Base-by-base conservation (phyloP, 1,140 invertebrate genomes). In the Diabrotica undecimpunctata region DNA sequence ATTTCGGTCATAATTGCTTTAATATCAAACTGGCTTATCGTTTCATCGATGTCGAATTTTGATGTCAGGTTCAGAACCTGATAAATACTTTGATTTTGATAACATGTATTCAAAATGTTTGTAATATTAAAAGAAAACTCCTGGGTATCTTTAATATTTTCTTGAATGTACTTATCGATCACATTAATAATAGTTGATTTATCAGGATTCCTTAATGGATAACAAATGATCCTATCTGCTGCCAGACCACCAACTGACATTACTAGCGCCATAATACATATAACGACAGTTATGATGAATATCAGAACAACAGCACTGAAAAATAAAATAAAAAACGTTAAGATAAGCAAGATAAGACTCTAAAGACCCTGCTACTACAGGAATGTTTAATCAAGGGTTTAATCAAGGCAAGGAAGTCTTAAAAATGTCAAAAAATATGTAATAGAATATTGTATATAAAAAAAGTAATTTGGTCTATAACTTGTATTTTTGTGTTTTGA, bases 241-340 rank as follows among this genome's bases (percentile, higher is more conserved):
- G 88, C 75, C 5, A 92, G 80, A 7, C 93, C 93, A 8, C 85
- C 74, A 5, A 90, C 70, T 81, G 95, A 93, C 72, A 90, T 86
- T 1, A 82, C 80, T 0, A 92, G 72, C 5, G 88, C 86, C 51
- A 92, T 78, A n/a, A 88, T 75, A 76, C 90, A 85, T 53, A 94
- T 75, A n/a, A 88, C 77, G 51, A 87, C 88, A 35, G 88, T 88
- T 60, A 90, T 81, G n/a, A 92, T 75, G 79, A 95, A 94, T 72
- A 92, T 92, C 54, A 93, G 79, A 69, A 85, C 86, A 50, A 94
- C 90, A 68, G 87, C 92, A 75, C 93, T 95, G 79, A 39, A 84
- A 83, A 71, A 25, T 71, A 70, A 46, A 10, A 46, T 46, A 46
- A 2, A 46, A n/a, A n/a, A n/a, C n/a, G n/a, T n/a, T 10, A 4